Conservation (phyloP, 2,888 invertebrate species). For the Anthophora plumipes region DNA sequence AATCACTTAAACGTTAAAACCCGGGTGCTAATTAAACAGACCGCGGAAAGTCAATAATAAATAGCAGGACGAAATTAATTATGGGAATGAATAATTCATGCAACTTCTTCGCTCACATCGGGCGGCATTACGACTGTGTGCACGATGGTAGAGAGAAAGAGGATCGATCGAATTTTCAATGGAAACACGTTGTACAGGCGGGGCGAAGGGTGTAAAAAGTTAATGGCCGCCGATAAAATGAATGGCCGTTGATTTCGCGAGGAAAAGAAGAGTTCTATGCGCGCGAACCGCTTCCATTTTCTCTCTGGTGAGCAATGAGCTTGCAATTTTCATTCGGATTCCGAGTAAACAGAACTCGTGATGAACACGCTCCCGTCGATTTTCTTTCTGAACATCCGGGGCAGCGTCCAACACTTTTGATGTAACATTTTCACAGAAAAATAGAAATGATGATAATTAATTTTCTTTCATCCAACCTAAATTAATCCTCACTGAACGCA, state of each 20-base stretch:
- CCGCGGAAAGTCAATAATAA: conserved; percentile 13
- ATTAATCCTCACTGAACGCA: too few species aligned
- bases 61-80: conserved; percentile 19
- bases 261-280: neutral
- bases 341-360: neutral
- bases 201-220: neutral
- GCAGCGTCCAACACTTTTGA: too few species aligned
- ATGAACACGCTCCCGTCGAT: neutral
- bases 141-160: too few species aligned
- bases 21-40: conserved; percentile 12
- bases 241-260: neutral
- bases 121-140: neutral
- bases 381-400: neutral
- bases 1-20: neutral
- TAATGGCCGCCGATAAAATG: conserved; percentile 5
- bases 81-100: conserved; percentile 31
- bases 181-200: neutral
- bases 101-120: neutral
- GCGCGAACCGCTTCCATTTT: neutral
- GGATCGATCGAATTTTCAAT: conserved; percentile 7
- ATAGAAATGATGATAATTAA: too few species aligned
- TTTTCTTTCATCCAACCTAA: too few species aligned
- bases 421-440: too few species aligned
- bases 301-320: neutral
- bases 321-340: conserved; percentile 13